Evolutionary conservation across 2,888 invertebrate genomes (phyloP).

Genomic region (Drosophila percnosoma): DNA sequence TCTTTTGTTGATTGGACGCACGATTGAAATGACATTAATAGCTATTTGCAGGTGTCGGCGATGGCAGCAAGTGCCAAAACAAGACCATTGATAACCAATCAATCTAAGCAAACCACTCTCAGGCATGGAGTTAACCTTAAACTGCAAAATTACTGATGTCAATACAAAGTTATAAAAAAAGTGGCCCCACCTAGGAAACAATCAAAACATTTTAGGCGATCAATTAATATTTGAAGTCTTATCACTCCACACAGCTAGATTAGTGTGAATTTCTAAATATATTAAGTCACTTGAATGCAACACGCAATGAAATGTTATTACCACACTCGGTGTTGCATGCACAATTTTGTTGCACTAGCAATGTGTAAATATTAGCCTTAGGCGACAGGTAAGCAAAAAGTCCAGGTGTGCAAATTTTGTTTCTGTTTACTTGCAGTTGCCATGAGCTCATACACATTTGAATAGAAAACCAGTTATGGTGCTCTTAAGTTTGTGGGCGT

Average conservation of each 20-base stretch:
- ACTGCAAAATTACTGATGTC: background rate
- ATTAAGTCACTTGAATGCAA: constrained; percentile 17
- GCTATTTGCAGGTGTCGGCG: constrained; percentile 63
- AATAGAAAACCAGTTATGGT: background rate
- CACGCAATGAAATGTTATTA: constrained; percentile 33
- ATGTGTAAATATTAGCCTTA: constrained; percentile 33
- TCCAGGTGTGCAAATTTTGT: constrained; percentile 17
- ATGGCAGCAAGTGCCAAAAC: constrained; percentile 69
- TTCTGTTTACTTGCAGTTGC: constrained; percentile 1
- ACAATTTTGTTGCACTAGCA: constrained; percentile 19
- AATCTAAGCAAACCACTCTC: constrained; percentile 5
- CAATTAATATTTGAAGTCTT: constrained; percentile 18
- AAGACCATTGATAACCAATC: constrained; percentile 47
- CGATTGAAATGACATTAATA: constrained; percentile 76
- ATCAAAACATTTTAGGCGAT: background rate
- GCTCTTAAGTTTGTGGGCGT: background rate
- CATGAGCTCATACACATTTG: background rate
- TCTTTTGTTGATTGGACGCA: constrained; percentile 54
- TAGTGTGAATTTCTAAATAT: constrained; percentile 13
- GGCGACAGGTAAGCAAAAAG: constrained; percentile 20
- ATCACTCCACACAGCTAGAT: constrained; percentile 3
- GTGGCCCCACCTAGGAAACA: background rate
- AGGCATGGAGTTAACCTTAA: background rate
- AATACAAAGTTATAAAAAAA: background rate
- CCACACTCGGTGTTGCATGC: constrained; percentile 21